Conservation (phyloP, 2,888 invertebrate species). For the Noctua comes region DNA sequence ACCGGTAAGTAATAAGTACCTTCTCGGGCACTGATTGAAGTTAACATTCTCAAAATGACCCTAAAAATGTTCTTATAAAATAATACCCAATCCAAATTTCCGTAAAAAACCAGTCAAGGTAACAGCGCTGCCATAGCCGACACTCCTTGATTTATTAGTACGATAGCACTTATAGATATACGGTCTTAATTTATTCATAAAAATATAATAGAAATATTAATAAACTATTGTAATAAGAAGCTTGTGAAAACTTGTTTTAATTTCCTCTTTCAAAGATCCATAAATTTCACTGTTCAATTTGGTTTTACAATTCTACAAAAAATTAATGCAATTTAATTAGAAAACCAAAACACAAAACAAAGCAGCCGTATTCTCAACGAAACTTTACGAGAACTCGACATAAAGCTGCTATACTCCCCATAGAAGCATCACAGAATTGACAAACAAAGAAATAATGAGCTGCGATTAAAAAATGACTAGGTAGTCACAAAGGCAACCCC, state of each 20-base stretch:
- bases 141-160: too few relatives aligned
- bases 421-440: slow-evolving; percentile 54
- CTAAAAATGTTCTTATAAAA: too few relatives aligned
- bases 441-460: slow-evolving; percentile 78
- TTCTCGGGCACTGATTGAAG: too few relatives aligned
- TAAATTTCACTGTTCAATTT: neutral
- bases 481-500: slow-evolving; percentile 86
- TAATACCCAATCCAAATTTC: accelerated
- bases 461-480: slow-evolving; percentile 84
- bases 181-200: neutral
- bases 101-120: neutral
- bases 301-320: neutral
- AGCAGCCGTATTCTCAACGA: neutral
- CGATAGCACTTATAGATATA: neutral
- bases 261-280: neutral
- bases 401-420: slow-evolving; percentile 30
- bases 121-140: neutral
- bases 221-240: neutral
- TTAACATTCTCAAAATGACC: too few relatives aligned
- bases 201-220: neutral
- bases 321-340: neutral
- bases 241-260: neutral
- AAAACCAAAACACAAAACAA: neutral
- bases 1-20: too few relatives aligned
- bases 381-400: slow-evolving; percentile 4